Evolutionary conservation across 1,140 invertebrate species (phyloP).

Genomic region (Macrobrachium rosenbergii): DNA sequence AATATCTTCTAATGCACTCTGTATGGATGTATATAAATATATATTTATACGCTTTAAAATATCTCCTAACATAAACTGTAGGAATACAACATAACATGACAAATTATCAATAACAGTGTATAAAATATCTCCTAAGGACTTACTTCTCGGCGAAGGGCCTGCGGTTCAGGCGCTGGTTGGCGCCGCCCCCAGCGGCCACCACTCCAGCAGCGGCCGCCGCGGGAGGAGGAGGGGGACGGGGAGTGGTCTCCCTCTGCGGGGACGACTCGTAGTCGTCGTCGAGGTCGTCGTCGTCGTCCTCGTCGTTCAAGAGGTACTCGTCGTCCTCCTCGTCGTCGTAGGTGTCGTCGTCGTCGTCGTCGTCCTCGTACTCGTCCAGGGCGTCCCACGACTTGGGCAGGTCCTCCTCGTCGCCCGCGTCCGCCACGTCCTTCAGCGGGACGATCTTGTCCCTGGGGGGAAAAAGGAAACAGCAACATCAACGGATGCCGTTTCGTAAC

Average conservation of each 20-base stretch:
- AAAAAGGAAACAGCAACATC: background rate
- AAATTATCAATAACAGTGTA: too few species aligned
- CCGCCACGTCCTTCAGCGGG: slow-evolving; percentile 45
- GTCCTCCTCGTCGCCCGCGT: slow-evolving; percentile 28
- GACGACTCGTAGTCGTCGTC: background rate
- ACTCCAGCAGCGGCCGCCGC: background rate
- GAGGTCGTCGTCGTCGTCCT: slow-evolving; percentile 71
- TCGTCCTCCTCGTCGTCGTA: slow-evolving; percentile 58
- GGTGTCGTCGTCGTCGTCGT: slow-evolving; percentile 56
- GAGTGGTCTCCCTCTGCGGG: background rate
- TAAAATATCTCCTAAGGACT: too few species aligned
- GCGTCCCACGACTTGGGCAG: slow-evolving; percentile 55
- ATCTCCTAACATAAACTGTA: too few species aligned
- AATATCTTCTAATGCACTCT: too few species aligned
- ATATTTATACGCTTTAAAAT: too few species aligned
- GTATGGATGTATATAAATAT: too few species aligned
- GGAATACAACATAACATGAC: too few species aligned
- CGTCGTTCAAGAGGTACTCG: slow-evolving; percentile 56
- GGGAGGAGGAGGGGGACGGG: background rate
- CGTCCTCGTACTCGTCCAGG: slow-evolving; percentile 65
- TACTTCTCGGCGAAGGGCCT: slow-evolving; percentile 53
- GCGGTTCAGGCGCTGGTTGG: slow-evolving; percentile 35
- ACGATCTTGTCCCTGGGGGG: slow-evolving; percentile 50
- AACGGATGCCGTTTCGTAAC: background rate
- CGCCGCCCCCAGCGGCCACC: background rate